Evolutionary conservation across 2,888 invertebrate genomes (phyloP).

Genomic region (Dynastes maya): DNA sequence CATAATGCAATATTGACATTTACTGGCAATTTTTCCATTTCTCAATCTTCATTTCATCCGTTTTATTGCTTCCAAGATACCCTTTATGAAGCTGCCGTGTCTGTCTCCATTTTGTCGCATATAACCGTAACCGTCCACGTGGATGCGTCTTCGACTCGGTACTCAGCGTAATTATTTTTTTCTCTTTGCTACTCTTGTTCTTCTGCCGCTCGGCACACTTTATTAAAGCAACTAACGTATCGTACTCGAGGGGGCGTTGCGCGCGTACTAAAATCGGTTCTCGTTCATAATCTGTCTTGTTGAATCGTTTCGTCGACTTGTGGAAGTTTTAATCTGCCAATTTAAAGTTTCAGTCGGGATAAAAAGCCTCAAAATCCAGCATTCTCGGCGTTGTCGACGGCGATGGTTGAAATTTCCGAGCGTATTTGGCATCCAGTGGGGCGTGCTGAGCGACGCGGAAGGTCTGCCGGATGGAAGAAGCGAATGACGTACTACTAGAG

Average conservation of each 20-base stretch:
- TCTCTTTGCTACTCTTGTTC: background rate
- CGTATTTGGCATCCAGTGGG: slow-evolving; percentile 13
- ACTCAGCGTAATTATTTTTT: slow-evolving; percentile 39
- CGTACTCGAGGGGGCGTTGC: slow-evolving; percentile 10
- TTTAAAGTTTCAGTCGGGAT: slow-evolving; percentile 42
- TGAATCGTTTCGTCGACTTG: slow-evolving; percentile 41
- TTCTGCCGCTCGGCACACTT: slow-evolving; percentile 2
- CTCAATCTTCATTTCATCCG: no score
- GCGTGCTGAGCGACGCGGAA: background rate
- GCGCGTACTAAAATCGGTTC: slow-evolving; percentile 6
- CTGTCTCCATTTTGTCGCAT: no score
- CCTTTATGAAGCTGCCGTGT: no score
- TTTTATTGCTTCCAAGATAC: no score
- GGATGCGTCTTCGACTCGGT: background rate
- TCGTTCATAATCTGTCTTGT: slow-evolving; percentile 43
- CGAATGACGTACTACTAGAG: slow-evolving; percentile 7
- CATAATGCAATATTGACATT: no score
- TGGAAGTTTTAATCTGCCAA: slow-evolving; percentile 47
- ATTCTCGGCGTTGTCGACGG: background rate
- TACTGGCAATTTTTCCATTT: no score
- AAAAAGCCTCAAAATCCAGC: slow-evolving; percentile 34
- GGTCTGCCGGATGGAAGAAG: slow-evolving; percentile 8
- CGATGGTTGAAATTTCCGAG: background rate
- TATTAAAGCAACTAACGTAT: slow-evolving; percentile 32
- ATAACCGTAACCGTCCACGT: background rate